These are phyloP conservation scores for Acipenser oxyrinchus DNA, from an alignment of 2,797 vertebrate species.

Conservation along the genomic window DNA sequence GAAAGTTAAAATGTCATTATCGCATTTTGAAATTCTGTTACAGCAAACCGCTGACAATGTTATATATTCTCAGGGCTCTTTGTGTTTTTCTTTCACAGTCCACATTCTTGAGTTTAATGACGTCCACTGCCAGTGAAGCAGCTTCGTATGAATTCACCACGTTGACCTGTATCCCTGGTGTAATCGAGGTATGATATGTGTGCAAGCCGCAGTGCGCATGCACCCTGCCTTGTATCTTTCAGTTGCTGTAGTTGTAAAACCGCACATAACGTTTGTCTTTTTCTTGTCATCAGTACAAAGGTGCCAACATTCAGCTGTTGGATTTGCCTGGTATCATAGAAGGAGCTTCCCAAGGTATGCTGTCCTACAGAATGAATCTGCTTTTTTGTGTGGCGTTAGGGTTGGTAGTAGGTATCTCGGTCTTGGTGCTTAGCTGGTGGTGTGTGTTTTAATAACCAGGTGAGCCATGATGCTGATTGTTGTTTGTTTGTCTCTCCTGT, in stretches of 20 bases:
- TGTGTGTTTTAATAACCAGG: no score
- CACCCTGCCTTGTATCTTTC: no score
- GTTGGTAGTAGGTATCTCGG: slow-evolving; percentile 13
- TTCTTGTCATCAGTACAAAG: slow-evolving; percentile 76
- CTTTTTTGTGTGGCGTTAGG: not conserved
- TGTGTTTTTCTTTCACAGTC: slow-evolving; percentile 62
- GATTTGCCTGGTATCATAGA: slow-evolving; percentile 99
- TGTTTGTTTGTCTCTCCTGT: slow-evolving; percentile 3
- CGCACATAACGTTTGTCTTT: slow-evolving; percentile 4
- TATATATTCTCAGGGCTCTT: not conserved
- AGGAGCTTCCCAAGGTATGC: slow-evolving; percentile 88
- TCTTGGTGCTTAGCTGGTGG: not conserved
- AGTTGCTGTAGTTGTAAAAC: no score
- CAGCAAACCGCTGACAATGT: no score
- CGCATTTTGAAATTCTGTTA: no score
- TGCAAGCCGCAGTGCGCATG: no score
- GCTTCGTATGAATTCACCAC: slow-evolving; percentile 97
- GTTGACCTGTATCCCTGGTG: slow-evolving; percentile 93
- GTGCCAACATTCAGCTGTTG: slow-evolving; percentile 93
- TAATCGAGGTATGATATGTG: slow-evolving; percentile 74
- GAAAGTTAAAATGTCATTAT: no score
- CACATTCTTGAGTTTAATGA: slow-evolving; percentile 95
- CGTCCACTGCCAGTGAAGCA: slow-evolving; percentile 89
- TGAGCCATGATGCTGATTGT: no score
- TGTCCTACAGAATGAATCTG: not conserved